Evolutionary conservation across 1,140 invertebrate genomes (phyloP), one percentile per base, ranked within the genome.

Genomic region (Melanaphis sacchari): DNA sequence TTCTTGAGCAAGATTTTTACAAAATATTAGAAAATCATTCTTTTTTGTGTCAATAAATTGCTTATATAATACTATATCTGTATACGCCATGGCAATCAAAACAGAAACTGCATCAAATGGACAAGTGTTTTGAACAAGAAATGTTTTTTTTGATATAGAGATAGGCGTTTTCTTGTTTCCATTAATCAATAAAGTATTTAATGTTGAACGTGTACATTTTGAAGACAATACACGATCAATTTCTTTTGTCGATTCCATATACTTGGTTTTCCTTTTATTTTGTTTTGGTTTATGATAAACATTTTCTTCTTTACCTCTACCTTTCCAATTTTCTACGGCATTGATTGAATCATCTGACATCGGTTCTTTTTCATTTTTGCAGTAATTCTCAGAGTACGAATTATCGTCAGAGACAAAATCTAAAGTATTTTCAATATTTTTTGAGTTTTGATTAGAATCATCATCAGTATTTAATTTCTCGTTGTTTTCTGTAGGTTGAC

Each of bases 91-190:
- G 9, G 43, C 59, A 76, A 76, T 76, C 66, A 81, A n/a, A 36
- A 81, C 66, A 38, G 66, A 81, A 81, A 81, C 66, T 81, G n/a
- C 66, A 18, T 81, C 66, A 81, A 81, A 81, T 36, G 66, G 66
- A 81, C 66, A 81, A 36, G 66, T 81, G n/a, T 81, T 81, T 81
- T 81, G n/a, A 81, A 81, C n/a, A 36, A 81, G n/a, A 81, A 81
- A 81, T 81, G 31, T 36, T 81, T 36, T 81, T 81, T 82, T 82
- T 81, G 81, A 82, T 82, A 82, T 22, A 82, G 81, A 22, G 15
- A 82, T 0, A 38, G 76, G 36, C 36, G 81, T 82, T 3, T 38
- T 38, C 81, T 1, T 82, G 21, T 82, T 82, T 40, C 81, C 81
- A 21, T 82, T 82, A 38, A 82, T 82, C 8, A 82, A 82, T 5